Percentiles rank a stretch among this genome's conserved stretches.
These are phyloP conservation scores for Mugil cephalus DNA, from an alignment of 2,113 vertebrate species.

Conservation along the genomic window DNA sequence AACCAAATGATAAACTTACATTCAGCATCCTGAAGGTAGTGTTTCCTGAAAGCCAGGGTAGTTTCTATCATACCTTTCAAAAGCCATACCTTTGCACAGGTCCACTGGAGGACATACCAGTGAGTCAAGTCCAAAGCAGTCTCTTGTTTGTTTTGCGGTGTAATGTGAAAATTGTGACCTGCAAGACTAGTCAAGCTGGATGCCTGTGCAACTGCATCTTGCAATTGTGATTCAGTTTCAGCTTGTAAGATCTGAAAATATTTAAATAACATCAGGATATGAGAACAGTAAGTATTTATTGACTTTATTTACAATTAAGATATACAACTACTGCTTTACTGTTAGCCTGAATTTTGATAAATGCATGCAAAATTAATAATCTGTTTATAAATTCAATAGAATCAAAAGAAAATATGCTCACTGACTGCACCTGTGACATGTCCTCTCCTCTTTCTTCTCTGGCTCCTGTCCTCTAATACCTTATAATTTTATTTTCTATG, in stretches of 20 bases:
- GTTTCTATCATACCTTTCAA: slow-evolving; percentile 17
- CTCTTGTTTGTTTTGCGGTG: slow-evolving; percentile 20
- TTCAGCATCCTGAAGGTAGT: slow-evolving; percentile 41
- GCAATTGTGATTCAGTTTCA: slow-evolving; percentile 26
- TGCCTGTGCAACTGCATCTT: slow-evolving; percentile 24
- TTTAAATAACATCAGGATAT: not conserved
- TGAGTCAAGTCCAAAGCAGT: slow-evolving; percentile 31
- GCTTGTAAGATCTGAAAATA: slow-evolving; percentile 6
- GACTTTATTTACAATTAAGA: too few relatives aligned
- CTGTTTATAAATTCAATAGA: not conserved
- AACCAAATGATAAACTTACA: slow-evolving; percentile 10
- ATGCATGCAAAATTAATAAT: too few relatives aligned
- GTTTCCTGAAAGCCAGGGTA: slow-evolving; percentile 30
- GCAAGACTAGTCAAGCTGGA: slow-evolving; percentile 16
- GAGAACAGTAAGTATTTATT: too few relatives aligned
- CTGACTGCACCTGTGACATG: not conserved
- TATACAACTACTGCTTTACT: too few relatives aligned
- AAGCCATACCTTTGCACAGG: slow-evolving; percentile 17
- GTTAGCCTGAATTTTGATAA: too few relatives aligned
- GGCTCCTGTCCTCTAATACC: too few relatives aligned
- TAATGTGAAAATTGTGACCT: slow-evolving; percentile 11
- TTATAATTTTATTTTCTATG: too few relatives aligned
- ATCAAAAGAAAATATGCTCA: not conserved
- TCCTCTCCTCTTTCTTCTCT: slow-evolving; percentile 16
- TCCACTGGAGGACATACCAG: slow-evolving; percentile 27